Conservation (phyloP, 2,888 invertebrate species). For the Pterostichus niger region DNA sequence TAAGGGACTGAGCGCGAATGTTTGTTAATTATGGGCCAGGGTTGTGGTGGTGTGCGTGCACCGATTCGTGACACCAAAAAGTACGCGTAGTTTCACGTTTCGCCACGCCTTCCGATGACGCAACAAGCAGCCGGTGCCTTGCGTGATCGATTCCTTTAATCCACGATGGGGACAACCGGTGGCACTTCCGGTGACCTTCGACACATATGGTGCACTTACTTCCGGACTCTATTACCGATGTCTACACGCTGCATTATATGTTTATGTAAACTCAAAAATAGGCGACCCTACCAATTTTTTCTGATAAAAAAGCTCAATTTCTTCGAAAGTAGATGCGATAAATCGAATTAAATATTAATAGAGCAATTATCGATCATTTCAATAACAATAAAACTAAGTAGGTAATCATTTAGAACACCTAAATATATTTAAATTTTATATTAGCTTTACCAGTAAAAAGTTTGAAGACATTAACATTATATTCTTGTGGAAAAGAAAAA, state of each 20-base stretch:
- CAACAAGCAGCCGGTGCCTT: slow-evolving; percentile 56
- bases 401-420: no score
- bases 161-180: slow-evolving; percentile 50
- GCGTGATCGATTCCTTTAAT: slow-evolving; percentile 65
- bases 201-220: slow-evolving; percentile 41
- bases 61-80: slow-evolving; percentile 1
- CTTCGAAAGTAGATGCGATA: slow-evolving; percentile 1
- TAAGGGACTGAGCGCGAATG: background rate
- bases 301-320: slow-evolving; percentile 31
- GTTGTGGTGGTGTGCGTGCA: slow-evolving; percentile 3
- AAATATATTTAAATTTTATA: background rate
- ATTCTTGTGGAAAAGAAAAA: background rate
- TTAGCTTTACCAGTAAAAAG: background rate
- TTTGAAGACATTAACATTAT: background rate
- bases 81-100: slow-evolving; percentile 23
- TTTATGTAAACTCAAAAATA: slow-evolving; percentile 27
- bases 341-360: slow-evolving; percentile 3
- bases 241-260: slow-evolving; percentile 25
- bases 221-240: background rate
- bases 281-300: background rate
- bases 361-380: background rate
- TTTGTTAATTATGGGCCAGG: slow-evolving; percentile 8
- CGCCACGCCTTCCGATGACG: slow-evolving; percentile 57
- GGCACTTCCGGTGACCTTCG: slow-evolving; percentile 58
- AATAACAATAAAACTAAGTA: background rate